These are phyloP conservation scores for Drosophila mayri DNA, from an alignment of 1,140 invertebrate species.

Conservation along the genomic window DNA sequence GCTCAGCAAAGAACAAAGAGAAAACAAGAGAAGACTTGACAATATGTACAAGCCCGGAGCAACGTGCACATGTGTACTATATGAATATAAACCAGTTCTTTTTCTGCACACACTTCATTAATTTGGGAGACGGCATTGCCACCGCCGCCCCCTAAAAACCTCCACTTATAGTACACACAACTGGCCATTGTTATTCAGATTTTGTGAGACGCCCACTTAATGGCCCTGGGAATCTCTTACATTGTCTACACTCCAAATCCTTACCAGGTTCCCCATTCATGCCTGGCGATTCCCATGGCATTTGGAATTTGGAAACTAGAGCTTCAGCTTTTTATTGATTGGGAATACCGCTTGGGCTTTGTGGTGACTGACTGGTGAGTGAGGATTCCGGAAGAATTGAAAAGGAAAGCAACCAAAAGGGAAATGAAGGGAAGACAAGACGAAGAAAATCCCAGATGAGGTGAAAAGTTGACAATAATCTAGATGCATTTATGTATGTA, in stretches of 20 bases:
- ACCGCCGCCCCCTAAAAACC: background rate
- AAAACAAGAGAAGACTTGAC: slow-evolving; percentile 78
- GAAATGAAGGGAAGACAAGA: background rate
- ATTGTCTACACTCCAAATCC: background rate
- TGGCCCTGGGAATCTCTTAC: slow-evolving; percentile 15
- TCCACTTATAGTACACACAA: slow-evolving; percentile 21
- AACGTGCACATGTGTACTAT: slow-evolving; percentile 10
- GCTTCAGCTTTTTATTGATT: slow-evolving; percentile 3
- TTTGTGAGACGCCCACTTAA: slow-evolving; percentile 13
- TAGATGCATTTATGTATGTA: slow-evolving; percentile 16
- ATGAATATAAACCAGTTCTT: slow-evolving; percentile 73
- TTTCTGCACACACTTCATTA: slow-evolving; percentile 80
- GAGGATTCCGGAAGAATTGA: slow-evolving; percentile 36
- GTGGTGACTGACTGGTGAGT: background rate
- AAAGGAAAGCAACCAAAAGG: slow-evolving; percentile 52
- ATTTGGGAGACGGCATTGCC: slow-evolving; percentile 40
- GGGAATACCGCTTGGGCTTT: slow-evolving; percentile 6
- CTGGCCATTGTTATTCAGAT: slow-evolving; percentile 35
- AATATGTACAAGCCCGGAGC: slow-evolving; percentile 29
- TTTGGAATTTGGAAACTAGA: slow-evolving; percentile 2
- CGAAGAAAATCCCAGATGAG: background rate
- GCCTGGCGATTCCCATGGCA: background rate
- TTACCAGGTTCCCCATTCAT: slow-evolving; percentile 15
- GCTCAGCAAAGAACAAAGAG: slow-evolving; percentile 69
- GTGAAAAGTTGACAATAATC: slow-evolving; percentile 30